A percentile compares a stretch with the other conserved stretches of the same genome.
phyloP scores from a whole-genome alignment of 2,888 invertebrate genomes.

The Harpalus rufipes region DNA sequence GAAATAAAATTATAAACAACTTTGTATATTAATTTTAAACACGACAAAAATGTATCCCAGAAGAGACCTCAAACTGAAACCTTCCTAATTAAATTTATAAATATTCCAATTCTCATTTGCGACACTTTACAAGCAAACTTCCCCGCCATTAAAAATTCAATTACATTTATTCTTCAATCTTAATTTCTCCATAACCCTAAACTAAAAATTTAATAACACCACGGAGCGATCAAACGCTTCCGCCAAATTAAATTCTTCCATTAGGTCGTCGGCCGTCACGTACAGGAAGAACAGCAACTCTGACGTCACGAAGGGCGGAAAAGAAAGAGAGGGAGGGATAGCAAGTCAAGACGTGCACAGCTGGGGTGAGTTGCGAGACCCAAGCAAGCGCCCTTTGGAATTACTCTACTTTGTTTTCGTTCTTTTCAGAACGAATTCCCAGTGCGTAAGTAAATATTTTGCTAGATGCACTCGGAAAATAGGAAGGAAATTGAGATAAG shows the following conservation, averaged over 20 bases:
- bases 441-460: conserved; percentile 64
- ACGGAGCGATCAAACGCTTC: conserved; percentile 16
- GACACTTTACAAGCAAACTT: conserved; percentile 5
- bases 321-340: background rate
- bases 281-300: background rate
- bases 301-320: conserved; percentile 17
- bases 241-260: conserved; percentile 54
- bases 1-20: background rate
- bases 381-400: conserved; percentile 58
- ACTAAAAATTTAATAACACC: conserved; percentile 53
- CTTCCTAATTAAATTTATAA: background rate
- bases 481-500: conserved; percentile 64
- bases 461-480: conserved; percentile 62
- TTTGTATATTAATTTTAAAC: background rate
- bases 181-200: conserved; percentile 51
- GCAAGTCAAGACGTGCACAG: conserved; percentile 30
- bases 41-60: too few relatives aligned
- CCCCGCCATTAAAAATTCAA: conserved; percentile 24
- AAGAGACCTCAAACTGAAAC: background rate
- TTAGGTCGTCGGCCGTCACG: conserved; percentile 38
- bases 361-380: conserved; percentile 6
- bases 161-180: conserved; percentile 53
- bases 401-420: conserved; percentile 65
- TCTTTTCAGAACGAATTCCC: conserved; percentile 58
- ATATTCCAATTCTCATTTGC: background rate